Conservation (phyloP, 2,797 vertebrate genomes). For the Okamejei kenojei region DNA sequence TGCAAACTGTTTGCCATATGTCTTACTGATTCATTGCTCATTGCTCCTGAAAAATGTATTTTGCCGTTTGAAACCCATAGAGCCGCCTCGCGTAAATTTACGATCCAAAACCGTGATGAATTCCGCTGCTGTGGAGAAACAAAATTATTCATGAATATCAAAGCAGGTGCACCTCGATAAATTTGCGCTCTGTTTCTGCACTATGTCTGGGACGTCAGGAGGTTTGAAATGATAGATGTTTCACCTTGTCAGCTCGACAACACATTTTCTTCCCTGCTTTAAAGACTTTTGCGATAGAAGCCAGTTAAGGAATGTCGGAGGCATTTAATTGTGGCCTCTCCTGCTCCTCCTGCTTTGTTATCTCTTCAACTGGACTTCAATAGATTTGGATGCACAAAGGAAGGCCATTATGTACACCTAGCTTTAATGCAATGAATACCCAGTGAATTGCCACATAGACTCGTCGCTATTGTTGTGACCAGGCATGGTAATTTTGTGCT, state of each 20-base stretch:
- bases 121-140: constrained; percentile 8
- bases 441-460: background rate
- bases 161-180: constrained; percentile 25
- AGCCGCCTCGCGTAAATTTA: constrained; percentile 9
- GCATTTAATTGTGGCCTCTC: background rate
- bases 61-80: constrained; percentile 1
- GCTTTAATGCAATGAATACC: background rate
- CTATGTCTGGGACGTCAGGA: background rate
- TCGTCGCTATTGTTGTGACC: background rate
- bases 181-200: constrained; percentile 1
- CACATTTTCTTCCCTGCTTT: constrained; percentile 20
- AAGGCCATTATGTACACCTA: no score
- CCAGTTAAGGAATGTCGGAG: background rate
- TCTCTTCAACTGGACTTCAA: background rate
- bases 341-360: background rate
- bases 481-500: background rate
- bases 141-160: constrained; percentile 36
- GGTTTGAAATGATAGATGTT: background rate
- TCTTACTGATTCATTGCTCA: constrained; percentile 27
- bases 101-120: constrained; percentile 8
- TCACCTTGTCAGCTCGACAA: constrained; percentile 5
- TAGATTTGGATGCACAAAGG: background rate
- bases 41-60: constrained; percentile 26
- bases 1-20: constrained; percentile 16
- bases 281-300: background rate